A percentile compares a stretch with the other conserved stretches of the same genome.
Conservation (phyloP, 2,797 vertebrate genomes). For the Balearica regulorum region DNA sequence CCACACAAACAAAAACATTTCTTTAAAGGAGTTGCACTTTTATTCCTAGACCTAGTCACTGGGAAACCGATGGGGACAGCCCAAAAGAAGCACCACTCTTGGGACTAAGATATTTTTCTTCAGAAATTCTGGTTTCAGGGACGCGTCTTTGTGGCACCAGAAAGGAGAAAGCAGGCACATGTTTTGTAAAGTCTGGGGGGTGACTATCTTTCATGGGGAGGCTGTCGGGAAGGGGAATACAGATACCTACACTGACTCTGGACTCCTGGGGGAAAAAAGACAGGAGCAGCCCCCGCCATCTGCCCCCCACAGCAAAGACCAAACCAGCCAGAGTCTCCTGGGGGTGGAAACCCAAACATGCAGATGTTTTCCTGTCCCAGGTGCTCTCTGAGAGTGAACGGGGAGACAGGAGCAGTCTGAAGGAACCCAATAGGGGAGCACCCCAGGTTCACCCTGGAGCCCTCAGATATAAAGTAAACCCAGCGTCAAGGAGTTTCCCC, state of each 20-base stretch:
- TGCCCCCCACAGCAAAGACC: background rate
- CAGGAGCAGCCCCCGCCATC: background rate
- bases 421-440: background rate
- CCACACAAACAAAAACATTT: background rate
- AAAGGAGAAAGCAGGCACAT: rapidly evolving
- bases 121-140: background rate
- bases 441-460: background rate
- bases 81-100: background rate
- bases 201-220: background rate
- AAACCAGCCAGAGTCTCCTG: background rate
- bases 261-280: background rate
- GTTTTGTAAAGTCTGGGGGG: background rate
- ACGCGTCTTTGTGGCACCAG: rapidly evolving
- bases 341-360: rapidly evolving
- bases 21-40: background rate
- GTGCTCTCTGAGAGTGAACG: background rate
- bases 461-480: background rate
- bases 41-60: background rate
- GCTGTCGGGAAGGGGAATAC: background rate
- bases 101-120: background rate
- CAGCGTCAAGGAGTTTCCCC: background rate
- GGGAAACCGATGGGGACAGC: background rate
- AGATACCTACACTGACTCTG: too few species aligned
- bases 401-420: background rate
- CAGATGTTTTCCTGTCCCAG: background rate